Base-by-base conservation (phyloP, 2,888 invertebrate genomes). In the Rutpela maculata region DNA sequence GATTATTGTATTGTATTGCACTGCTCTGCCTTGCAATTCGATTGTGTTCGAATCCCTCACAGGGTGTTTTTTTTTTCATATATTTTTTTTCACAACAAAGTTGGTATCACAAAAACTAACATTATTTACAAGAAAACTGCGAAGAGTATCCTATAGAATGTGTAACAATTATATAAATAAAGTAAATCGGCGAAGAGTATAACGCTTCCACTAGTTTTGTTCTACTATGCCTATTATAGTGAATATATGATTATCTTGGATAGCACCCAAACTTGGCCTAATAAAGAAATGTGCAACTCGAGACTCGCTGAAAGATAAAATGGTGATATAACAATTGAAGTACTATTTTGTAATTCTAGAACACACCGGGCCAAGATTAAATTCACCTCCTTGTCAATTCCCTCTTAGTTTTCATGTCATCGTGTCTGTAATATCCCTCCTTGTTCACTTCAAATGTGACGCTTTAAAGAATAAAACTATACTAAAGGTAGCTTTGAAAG, bases 301-400 rank as follows among this genome's bases (percentile, higher is more conserved):
- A 50, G 50, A 15, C 50, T n/a, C n/a, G n/a, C 50, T n/a, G n/a
- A 7, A 50, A 50, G 50, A 66, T 43, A 12, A 66, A 50, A 66
- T 17, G 35, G 18, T 60, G 22, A 65, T 60, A 77, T 74, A 75
- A 74, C 81, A 81, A 81, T 81, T 80, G 79, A 77, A 80, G 80
- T 67, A 70, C 79, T 82, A 80, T 78, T 82, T 84, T 84, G 85
- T 82, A 83, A 84, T 84, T 81, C 80, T 71, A 75, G 79, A 82
- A 81, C 82, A 82, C 81, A 79, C 82, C 71, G 73, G 78, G 72
- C 77, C 76, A 73, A 80, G 83, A 86, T 86, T 85, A 86, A 86
- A 86, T 86, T 86, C 83, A 83, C 83, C 84, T 84, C 81, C 82
- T 82, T 83, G 83, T 83, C 85, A 82, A 85, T 85, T 84, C 82